These are phyloP conservation scores for Rapana venosa DNA, from an alignment of 2,888 invertebrate genomes.

Conservation along the genomic window DNA sequence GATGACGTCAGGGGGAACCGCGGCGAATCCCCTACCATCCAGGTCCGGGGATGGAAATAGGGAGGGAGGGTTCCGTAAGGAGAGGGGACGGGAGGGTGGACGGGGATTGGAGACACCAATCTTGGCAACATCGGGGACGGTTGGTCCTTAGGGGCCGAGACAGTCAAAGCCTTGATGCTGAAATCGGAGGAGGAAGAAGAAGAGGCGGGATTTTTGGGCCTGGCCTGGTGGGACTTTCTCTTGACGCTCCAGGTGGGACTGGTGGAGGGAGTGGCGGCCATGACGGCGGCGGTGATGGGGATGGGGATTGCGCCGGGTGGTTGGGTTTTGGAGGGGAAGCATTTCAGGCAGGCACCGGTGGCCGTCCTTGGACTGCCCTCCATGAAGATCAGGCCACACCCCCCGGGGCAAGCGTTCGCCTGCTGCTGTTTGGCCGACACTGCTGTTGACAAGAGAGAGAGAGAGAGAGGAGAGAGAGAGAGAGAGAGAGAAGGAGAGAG, in stretches of 20 bases:
- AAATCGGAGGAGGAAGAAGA: constrained; percentile 56
- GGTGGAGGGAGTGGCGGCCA: neutral
- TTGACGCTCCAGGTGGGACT: neutral
- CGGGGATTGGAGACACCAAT: neutral
- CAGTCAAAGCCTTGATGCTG: constrained; percentile 66
- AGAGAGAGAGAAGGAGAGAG: too few relatives aligned
- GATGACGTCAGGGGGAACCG: neutral
- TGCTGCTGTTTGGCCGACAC: neutral
- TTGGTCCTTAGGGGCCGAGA: neutral
- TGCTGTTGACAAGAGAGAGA: too few relatives aligned
- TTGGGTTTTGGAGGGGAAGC: neutral
- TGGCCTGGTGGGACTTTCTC: too few relatives aligned
- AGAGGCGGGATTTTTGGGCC: neutral
- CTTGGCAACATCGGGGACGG: neutral
- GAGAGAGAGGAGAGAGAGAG: too few relatives aligned
- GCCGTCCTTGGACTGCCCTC: neutral
- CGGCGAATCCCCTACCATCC: constrained; percentile 5
- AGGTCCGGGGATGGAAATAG: neutral
- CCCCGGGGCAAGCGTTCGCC: constrained; percentile 19
- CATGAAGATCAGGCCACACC: constrained; percentile 33
- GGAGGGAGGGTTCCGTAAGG: neutral
- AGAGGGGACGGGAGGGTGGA: neutral
- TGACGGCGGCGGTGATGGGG: neutral
- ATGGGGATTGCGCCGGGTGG: neutral
- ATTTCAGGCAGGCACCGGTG: constrained; percentile 33